These are phyloP conservation scores for Agapornis canus DNA, from an alignment of 2,797 vertebrate genomes.

Conservation along the genomic window DNA sequence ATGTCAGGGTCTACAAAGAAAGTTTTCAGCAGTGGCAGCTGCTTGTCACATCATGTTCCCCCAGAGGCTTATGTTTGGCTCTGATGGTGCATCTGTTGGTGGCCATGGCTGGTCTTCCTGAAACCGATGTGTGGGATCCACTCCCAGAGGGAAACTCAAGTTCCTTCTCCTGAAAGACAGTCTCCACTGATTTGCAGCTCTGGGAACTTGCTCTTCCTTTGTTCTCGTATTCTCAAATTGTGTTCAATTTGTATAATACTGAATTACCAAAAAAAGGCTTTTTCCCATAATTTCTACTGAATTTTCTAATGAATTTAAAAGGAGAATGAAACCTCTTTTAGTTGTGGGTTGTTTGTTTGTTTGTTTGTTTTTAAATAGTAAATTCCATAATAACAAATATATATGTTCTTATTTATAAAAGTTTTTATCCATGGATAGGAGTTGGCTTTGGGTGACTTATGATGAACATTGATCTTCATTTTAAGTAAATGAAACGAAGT, in stretches of 20 bases:
- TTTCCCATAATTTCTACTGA: background rate
- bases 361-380: background rate
- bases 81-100: background rate
- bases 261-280: background rate
- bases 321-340: background rate
- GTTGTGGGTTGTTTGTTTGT: background rate
- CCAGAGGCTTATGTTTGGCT: background rate
- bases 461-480: background rate
- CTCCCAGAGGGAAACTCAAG: background rate
- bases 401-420: background rate
- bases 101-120: background rate
- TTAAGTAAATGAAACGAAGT: background rate
- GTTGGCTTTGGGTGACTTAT: background rate
- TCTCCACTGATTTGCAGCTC: background rate
- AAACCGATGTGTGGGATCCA: background rate
- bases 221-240: background rate
- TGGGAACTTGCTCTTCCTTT: background rate
- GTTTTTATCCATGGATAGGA: background rate
- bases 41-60: background rate
- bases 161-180: conserved; percentile 18
- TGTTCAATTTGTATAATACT: background rate
- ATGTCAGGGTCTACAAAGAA: conserved; percentile 29
- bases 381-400: background rate
- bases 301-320: background rate
- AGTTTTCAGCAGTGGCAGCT: conserved; percentile 49